Evolutionary conservation across 2,113 vertebrate species (phyloP).

Genomic region (Ciconia stormi): DNA sequence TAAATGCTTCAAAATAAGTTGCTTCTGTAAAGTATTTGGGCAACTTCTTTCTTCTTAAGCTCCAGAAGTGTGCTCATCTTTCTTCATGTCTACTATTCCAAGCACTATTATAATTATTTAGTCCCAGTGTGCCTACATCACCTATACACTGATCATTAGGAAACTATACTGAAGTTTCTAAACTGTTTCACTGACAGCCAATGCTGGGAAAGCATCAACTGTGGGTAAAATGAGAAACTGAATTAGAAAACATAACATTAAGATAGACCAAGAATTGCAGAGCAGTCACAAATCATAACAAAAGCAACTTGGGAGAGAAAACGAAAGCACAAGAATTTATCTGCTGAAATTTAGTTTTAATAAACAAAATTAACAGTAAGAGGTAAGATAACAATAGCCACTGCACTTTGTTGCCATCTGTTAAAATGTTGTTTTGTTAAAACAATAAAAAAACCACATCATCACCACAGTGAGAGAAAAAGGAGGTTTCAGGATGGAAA

Average conservation of each 20-base stretch:
- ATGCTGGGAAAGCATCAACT: not conserved
- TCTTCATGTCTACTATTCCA: not conserved
- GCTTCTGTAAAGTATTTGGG: not conserved
- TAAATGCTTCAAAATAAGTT: not conserved
- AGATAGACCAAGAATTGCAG: not conserved
- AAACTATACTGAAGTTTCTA: not conserved
- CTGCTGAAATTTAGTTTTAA: not conserved
- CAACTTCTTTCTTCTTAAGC: not conserved
- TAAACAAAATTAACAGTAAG: not conserved
- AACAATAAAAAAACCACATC: accelerated
- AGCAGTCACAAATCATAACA: not conserved
- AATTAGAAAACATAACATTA: not conserved
- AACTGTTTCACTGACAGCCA: not conserved
- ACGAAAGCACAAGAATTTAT: not conserved
- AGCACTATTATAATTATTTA: not conserved
- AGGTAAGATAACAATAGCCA: not conserved
- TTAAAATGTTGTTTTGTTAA: not conserved
- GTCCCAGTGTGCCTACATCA: not conserved
- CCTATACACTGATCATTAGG: not conserved
- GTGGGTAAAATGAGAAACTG: not conserved
- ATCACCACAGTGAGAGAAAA: not conserved
- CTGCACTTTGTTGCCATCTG: not conserved
- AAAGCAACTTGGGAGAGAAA: not conserved
- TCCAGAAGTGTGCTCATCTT: not conserved
- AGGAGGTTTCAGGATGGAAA: not conserved